These are phyloP conservation scores for Galaxias olidus DNA, from an alignment of 2,797 vertebrate genomes.

Conservation along the genomic window DNA sequence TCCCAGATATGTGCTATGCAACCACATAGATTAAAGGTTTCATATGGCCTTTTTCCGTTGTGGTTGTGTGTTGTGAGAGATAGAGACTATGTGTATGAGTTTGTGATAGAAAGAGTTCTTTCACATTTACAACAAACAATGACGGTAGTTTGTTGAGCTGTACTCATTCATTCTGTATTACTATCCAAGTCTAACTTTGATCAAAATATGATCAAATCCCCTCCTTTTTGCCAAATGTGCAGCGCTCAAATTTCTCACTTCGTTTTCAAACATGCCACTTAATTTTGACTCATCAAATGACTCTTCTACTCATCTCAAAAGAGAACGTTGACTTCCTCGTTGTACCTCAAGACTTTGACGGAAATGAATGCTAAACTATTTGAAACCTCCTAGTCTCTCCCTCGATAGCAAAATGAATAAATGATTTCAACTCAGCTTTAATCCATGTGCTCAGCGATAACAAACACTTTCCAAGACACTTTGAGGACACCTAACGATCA, in stretches of 20 bases:
- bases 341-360: constrained; percentile 64
- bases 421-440: constrained; percentile 69
- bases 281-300: constrained; percentile 3
- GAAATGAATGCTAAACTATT: constrained; percentile 68
- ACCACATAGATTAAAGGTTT: constrained; percentile 30
- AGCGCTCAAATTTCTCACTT: constrained; percentile 16
- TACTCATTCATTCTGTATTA: constrained; percentile 1
- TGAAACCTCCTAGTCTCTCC: constrained; percentile 57
- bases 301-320: constrained; percentile 51
- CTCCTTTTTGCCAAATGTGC: not conserved
- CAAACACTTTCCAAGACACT: constrained; percentile 77
- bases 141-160: not conserved
- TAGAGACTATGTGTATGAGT: not conserved
- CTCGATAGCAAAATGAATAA: constrained; percentile 76
- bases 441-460: constrained; percentile 69
- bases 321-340: constrained; percentile 73
- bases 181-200: constrained; percentile 10
- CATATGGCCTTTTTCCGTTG: not conserved
- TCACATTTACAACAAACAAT: not conserved
- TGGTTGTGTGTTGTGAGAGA: not conserved
- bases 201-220: constrained; percentile 6
- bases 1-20: constrained; percentile 18
- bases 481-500: constrained; percentile 77
- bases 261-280: constrained; percentile 20
- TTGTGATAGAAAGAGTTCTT: constrained; percentile 8